Conservation (phyloP, 2,888 invertebrate genomes). For the Gandaritis pyraliata region DNA sequence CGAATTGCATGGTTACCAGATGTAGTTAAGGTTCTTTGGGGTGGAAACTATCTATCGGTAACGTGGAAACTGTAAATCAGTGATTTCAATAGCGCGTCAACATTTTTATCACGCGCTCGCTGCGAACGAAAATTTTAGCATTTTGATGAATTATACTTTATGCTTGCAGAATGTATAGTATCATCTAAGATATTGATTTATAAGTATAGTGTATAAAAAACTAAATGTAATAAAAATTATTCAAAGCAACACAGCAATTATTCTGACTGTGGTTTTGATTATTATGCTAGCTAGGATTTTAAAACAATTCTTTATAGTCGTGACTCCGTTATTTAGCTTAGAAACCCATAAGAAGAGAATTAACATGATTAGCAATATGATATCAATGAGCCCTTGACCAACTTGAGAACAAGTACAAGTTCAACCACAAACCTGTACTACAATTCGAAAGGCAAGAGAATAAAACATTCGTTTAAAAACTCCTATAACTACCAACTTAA, state of each 20-base stretch:
- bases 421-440: constrained; percentile 19
- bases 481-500: constrained; percentile 46
- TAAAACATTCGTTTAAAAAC: constrained; percentile 43
- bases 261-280: constrained; percentile 8
- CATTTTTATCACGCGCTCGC: constrained; percentile 24
- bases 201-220: too few relatives aligned
- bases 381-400: constrained; percentile 39
- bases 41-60: constrained; percentile 28
- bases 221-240: too few relatives aligned
- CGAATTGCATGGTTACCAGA: constrained; percentile 34
- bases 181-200: too few relatives aligned
- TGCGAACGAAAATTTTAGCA: constrained; percentile 1
- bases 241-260: constrained; percentile 12
- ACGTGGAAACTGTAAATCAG: constrained; percentile 30
- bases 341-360: constrained; percentile 23
- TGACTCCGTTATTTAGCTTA: constrained; percentile 36
- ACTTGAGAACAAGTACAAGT: constrained; percentile 33
- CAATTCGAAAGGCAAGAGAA: constrained; percentile 6
- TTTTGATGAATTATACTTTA: neutral
- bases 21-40: constrained; percentile 32
- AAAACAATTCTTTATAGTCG: constrained; percentile 34
- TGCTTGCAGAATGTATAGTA: too few relatives aligned
- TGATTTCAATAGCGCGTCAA: constrained; percentile 26
- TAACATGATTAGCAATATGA: constrained; percentile 32
- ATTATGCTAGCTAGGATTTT: constrained; percentile 7